Base-by-base conservation (phyloP, 2,797 vertebrate species). In the Mormyrus proboscirostris region DNA sequence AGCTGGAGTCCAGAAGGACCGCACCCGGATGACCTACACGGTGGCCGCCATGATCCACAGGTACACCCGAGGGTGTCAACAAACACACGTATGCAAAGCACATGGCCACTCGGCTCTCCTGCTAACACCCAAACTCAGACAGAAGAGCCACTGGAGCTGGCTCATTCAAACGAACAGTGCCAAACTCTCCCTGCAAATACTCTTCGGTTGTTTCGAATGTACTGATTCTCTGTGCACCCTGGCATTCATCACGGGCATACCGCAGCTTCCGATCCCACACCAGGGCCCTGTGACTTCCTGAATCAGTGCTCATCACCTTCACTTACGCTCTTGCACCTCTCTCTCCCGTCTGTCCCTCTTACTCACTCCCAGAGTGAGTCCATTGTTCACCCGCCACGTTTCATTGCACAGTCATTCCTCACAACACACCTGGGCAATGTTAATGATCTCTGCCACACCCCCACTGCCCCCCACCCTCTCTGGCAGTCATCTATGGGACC, bases 1-100 rank as follows among this genome's bases (percentile, higher is more conserved):
- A 97, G 96, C 10, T 99, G 98, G 98, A 98, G 97, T 92, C 97
- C 98, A 0, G 98, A 99, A 91, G 96, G 95, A 88, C 97, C 95
- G 0, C 94, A 93, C 90, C 94, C 95, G 2, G 95, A 96, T 3
- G 96, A 98, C 0, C 91, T 95, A 88, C 95, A 96, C 87, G 97
- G 96, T 91, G 97, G 95, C 95, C 97, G 96, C 93, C 96, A 95
- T 92, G 96, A 96, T 93, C 97, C 97, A 53, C 98, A 99, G 98
- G 98, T 99, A 96, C 76, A 47, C 84, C 38, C 14, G 44, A 16
- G 29, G 2, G 33, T 19, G 41, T 83, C 82, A 12, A 47, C 57
- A 41, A 53, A 53, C 57, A 38, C 29, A 38, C 29, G 1, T 49
- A 55, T 14, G 50, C 65, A 55, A 55, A 19, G 50, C 7, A 57